phyloP scores from a whole-genome alignment of 2,113 vertebrate species.

The Pachyramphus minor region DNA sequence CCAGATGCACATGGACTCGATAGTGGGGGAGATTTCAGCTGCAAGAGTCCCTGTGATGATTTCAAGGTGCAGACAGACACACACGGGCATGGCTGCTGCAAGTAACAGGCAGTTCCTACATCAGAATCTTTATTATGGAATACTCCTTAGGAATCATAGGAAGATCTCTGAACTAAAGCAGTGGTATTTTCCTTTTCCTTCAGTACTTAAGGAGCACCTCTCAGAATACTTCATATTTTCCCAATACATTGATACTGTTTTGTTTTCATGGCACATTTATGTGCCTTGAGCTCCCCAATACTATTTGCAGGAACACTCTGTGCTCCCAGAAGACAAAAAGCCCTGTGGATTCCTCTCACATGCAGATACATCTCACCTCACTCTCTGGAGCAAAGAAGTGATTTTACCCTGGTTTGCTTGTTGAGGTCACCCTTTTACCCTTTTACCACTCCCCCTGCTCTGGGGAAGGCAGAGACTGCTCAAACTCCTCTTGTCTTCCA shows the following conservation, averaged over 20 bases:
- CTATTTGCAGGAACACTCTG: not conserved
- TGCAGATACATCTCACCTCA: not conserved
- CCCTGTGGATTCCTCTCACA: not conserved
- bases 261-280: not conserved
- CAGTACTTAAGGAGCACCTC: not conserved
- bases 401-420: not conserved
- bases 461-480: not conserved
- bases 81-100: not conserved
- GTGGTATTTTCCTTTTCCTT: not conserved
- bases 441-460: not conserved
- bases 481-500: not conserved
- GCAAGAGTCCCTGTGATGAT: accelerated
- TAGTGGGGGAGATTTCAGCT: not conserved
- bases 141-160: not conserved
- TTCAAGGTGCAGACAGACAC: not conserved
- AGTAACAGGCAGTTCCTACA: not conserved
- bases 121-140: not conserved
- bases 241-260: not conserved
- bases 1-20: accelerated
- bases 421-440: not conserved
- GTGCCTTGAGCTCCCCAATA: not conserved
- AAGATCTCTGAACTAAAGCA: not conserved
- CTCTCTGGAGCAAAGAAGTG: not conserved
- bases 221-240: not conserved
- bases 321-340: not conserved